phyloP scores from a whole-genome alignment of 1,140 invertebrate species.

The Bradynema listronoti region DNA sequence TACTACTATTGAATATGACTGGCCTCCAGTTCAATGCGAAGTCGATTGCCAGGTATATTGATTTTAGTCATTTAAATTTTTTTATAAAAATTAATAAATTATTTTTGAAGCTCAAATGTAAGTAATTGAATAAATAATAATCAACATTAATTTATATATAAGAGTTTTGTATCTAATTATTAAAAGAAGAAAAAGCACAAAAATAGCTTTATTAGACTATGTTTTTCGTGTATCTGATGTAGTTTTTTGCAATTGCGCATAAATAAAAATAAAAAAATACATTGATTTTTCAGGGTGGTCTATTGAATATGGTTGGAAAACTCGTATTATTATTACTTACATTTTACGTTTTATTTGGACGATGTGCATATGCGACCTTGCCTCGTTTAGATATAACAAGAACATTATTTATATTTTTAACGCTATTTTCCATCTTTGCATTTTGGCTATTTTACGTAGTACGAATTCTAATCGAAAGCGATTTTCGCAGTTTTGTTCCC shows the following conservation, averaged over 20 bases:
- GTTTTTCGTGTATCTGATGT: neutral
- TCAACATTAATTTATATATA: neutral
- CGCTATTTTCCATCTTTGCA: constrained; percentile 36
- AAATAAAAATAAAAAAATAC: neutral
- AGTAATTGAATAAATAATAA: neutral
- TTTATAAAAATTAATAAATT: neutral
- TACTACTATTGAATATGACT: constrained; percentile 18
- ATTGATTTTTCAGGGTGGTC: constrained; percentile 33
- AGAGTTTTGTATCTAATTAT: neutral
- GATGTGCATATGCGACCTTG: constrained; percentile 22
- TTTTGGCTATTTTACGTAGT: constrained; percentile 46
- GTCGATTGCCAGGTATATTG: constrained; percentile 40
- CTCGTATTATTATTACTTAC: constrained; percentile 33
- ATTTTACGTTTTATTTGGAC: constrained; percentile 35
- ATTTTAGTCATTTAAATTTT: neutral
- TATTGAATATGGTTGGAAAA: constrained; percentile 30
- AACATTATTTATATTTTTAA: constrained; percentile 29
- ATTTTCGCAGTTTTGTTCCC: neutral
- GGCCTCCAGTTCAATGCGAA: constrained; percentile 29
- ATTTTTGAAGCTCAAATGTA: neutral
- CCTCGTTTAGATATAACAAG: constrained; percentile 32
- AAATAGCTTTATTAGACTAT: neutral
- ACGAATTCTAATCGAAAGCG: constrained; percentile 21
- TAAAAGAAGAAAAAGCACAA: neutral
- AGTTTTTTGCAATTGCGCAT: neutral